A percentile compares a stretch with the other conserved stretches of the same genome.
Evolutionary conservation across 2,113 vertebrate species (phyloP).

Genomic region (Hippolais icterina): DNA sequence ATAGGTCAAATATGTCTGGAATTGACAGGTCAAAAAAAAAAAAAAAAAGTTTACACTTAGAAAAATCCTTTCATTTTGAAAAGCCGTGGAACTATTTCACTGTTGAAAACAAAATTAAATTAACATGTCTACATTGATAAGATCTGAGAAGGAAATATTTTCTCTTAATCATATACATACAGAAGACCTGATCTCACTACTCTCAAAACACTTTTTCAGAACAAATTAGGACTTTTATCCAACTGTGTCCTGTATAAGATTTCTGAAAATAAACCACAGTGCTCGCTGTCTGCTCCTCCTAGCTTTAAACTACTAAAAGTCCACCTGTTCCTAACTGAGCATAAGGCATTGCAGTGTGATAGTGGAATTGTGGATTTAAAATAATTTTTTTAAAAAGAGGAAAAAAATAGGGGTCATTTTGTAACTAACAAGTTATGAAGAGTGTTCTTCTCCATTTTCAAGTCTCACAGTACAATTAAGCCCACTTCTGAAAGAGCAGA

Average conservation of each 20-base stretch:
- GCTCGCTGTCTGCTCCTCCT: background rate
- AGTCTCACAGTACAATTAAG: background rate
- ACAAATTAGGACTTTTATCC: background rate
- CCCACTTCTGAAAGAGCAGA: background rate
- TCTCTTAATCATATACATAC: background rate
- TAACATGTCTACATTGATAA: background rate
- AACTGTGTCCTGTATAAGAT: background rate
- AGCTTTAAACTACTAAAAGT: background rate
- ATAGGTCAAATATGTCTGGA: background rate
- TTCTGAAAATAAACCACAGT: background rate
- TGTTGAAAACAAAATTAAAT: background rate
- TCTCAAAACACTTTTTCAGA: background rate
- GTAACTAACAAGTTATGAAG: background rate
- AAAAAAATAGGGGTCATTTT: background rate
- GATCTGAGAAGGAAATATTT: background rate
- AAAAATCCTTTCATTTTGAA: background rate
- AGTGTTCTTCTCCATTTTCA: background rate
- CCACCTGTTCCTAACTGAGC: background rate
- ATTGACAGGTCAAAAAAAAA: background rate
- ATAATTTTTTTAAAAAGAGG: background rate
- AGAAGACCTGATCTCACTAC: background rate
- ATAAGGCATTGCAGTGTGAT: background rate
- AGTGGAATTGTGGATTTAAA: background rate
- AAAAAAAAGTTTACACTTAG: background rate
- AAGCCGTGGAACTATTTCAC: background rate